phyloP scores from a whole-genome alignment of 2,888 invertebrate species.

The Bursaphelenchus okinawaensis region DNA sequence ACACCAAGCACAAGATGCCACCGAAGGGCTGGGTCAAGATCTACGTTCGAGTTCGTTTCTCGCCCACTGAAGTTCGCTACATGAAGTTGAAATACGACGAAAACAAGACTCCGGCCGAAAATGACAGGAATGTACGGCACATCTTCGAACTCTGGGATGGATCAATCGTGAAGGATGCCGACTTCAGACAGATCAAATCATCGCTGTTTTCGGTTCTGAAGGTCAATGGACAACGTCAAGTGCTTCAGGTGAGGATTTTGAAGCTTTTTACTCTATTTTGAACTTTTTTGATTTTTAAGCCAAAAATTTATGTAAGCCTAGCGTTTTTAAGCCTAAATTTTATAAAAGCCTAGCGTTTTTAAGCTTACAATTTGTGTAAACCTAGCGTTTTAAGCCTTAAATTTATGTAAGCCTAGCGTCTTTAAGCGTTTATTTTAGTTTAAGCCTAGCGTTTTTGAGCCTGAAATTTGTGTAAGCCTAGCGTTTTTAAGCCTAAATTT shows the following conservation, averaged over 20 bases:
- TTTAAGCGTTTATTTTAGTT: too few relatives aligned
- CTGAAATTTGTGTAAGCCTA: too few relatives aligned
- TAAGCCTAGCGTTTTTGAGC: too few relatives aligned
- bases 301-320: too few relatives aligned
- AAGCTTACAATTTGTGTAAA: too few relatives aligned
- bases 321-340: too few relatives aligned
- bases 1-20: not conserved
- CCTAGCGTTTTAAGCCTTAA: too few relatives aligned
- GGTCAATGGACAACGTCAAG: not conserved
- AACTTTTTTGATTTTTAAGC: not conserved
- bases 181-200: not conserved
- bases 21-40: not conserved
- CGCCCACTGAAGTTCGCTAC: not conserved
- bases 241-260: not conserved
- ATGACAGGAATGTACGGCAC: not conserved
- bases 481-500: too few relatives aligned
- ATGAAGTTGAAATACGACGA: constrained; percentile 7
- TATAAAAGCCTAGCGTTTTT: too few relatives aligned
- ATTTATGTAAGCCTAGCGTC: too few relatives aligned
- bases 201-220: not conserved
- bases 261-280: too few relatives aligned
- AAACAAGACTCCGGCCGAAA: not conserved
- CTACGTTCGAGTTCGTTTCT: not conserved
- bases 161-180: not conserved
- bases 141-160: not conserved